A percentile compares a stretch with the other conserved stretches of the same genome.
These are phyloP conservation scores for Clarias pachynema DNA, from an alignment of 2,797 vertebrate species.

Conservation along the genomic window DNA sequence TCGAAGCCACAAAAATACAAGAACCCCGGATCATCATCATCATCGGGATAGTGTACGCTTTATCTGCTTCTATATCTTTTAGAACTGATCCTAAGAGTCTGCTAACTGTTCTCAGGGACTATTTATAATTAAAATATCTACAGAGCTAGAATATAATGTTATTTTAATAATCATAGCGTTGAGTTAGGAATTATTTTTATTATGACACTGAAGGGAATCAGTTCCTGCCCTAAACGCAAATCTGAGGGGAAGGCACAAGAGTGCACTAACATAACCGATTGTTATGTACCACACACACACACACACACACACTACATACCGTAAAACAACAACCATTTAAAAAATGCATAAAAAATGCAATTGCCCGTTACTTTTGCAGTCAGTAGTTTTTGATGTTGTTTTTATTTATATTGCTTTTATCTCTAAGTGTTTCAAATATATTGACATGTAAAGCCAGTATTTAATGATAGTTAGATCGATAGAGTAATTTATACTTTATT, in stretches of 20 bases:
- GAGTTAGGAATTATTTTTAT: neutral
- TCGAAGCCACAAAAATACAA: no score
- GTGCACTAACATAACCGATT: neutral
- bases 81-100: neutral
- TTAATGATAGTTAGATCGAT: neutral
- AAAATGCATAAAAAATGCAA: neutral
- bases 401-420: neutral
- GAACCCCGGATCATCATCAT: neutral
- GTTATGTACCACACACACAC: neutral
- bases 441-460: neutral
- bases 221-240: neutral
- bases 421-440: neutral
- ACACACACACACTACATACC: neutral
- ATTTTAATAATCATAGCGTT: neutral
- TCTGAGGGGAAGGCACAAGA: neutral
- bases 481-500: no score
- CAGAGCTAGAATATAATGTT: neutral
- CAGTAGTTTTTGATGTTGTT: neutral
- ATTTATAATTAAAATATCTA: neutral
- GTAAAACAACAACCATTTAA: neutral
- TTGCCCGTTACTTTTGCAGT: neutral
- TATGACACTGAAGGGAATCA: neutral
- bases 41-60: neutral
- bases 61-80: neutral
- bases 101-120: neutral